Conservation (phyloP, 2,888 invertebrate genomes). For the Apotomis betuletana region DNA sequence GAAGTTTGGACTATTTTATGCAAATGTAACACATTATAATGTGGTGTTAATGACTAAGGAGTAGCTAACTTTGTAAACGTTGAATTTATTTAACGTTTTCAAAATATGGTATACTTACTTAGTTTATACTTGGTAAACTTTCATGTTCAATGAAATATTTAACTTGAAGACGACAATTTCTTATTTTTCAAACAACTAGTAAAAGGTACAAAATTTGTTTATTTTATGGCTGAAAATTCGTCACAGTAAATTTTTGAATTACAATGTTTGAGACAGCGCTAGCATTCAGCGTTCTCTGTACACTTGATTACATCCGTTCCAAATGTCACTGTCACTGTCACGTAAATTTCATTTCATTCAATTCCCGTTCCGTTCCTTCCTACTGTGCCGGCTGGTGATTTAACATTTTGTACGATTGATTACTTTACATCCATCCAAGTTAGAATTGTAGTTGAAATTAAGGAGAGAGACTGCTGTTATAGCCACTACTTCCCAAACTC, state of each 20-base stretch:
- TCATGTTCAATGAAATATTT: not conserved
- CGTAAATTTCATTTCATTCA: not conserved
- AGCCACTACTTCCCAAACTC: not conserved
- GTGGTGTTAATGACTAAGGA: not conserved
- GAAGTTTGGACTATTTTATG: no score
- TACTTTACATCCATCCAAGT: not conserved
- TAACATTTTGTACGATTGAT: not conserved
- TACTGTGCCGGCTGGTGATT: not conserved
- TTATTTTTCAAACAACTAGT: no score
- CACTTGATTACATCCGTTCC: not conserved
- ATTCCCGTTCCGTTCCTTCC: no score
- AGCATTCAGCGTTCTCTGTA: no score
- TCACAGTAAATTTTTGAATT: no score
- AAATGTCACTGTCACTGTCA: not conserved
- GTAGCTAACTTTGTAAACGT: constrained; percentile 6
- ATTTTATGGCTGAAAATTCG: no score
- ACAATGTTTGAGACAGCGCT: no score
- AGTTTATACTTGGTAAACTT: not conserved
- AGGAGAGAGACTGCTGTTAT: not conserved
- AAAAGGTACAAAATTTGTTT: no score
- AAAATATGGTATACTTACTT: not conserved
- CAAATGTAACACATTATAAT: not conserved
- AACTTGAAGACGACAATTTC: no score
- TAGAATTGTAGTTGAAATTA: not conserved
- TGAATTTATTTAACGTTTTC: not conserved